These are phyloP conservation scores for Heliconius hermathena DNA, from an alignment of 1,140 invertebrate species.

Conservation along the genomic window DNA sequence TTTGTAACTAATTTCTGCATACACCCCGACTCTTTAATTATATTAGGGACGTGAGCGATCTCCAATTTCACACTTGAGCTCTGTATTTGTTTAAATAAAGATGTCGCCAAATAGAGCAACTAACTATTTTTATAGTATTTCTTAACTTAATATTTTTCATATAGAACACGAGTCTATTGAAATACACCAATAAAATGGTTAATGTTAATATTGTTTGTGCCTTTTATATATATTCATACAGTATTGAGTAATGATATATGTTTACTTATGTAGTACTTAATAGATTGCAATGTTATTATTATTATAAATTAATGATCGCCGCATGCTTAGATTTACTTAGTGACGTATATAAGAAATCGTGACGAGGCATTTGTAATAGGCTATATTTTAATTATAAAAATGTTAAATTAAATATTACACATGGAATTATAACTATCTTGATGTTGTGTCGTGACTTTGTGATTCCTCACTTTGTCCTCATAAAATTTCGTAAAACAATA, in stretches of 20 bases:
- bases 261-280: constrained; percentile 43
- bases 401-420: constrained; percentile 20
- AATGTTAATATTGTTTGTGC: constrained; percentile 72
- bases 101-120: constrained; percentile 70
- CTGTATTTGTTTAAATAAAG: constrained; percentile 60
- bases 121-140: constrained; percentile 77
- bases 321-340: constrained; percentile 27
- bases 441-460: constrained; percentile 18
- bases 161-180: constrained; percentile 49
- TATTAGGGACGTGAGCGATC: constrained; percentile 32
- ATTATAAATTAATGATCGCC: constrained; percentile 26
- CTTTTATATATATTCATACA: constrained; percentile 60
- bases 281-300: constrained; percentile 30
- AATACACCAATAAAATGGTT: constrained; percentile 45
- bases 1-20: constrained; percentile 62
- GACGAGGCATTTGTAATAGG: constrained; percentile 20
- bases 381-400: constrained; percentile 17
- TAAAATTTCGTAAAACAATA: neutral
- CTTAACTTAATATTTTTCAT: constrained; percentile 65
- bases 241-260: constrained; percentile 62
- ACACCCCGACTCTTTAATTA: constrained; percentile 54
- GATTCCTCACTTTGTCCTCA: constrained; percentile 8
- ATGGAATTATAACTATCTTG: constrained; percentile 25
- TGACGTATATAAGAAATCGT: constrained; percentile 3
- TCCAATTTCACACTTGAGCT: constrained; percentile 28